Evolutionary conservation across 2,888 invertebrate genomes (phyloP), one percentile per base, ranked within the genome.

Genomic region (Cheilosia urbana): DNA sequence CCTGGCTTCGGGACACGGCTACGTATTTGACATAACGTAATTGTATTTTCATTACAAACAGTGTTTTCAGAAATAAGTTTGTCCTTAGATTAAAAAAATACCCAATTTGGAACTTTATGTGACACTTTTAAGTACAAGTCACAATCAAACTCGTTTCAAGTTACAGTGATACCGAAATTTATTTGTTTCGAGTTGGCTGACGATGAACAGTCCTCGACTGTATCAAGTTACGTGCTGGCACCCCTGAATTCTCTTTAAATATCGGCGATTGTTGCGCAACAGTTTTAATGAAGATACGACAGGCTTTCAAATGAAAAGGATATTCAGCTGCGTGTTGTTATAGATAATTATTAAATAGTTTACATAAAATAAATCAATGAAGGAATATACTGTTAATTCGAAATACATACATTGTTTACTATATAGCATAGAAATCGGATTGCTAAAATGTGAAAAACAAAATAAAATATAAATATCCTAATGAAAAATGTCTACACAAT

Each of bases 231-330:
- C n/a, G n/a, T n/a, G n/a, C n/a, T n/a, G n/a, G n/a, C n/a, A n/a
- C n/a, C n/a, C n/a, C n/a, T n/a, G 11, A 58, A 71, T 71, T 49
- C 17, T 27, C 15, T 58, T 71, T 27, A 37, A 58, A 37, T 37
- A 66, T 24, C 40, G 42, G 40, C 47, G n/a, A 49, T 58, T 58
- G 58, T 71, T 37, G 27, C 53, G 66, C 53, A 53, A 42, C 40
- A 17, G 13, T 27, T 53, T 65, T n/a, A n/a, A 65, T 37, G 49
- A 21, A 11, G 19, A 34, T 7, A 47, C 7, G 17, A 30, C 2
- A 30, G 49, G 49, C 15, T 63, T 62, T 45, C 6, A 19, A 27
- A 19, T 47, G 19, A 30, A 30, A n/a, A 13, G 37, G 62, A 17
- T 34, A 21, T 65, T 65, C 37, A 37, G n/a, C 37, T 37, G 45